Percentiles rank a stretch among this genome's conserved stretches.
Evolutionary conservation across 2,797 vertebrate species (phyloP).

Genomic region (Ambastaia sidthimunki): DNA sequence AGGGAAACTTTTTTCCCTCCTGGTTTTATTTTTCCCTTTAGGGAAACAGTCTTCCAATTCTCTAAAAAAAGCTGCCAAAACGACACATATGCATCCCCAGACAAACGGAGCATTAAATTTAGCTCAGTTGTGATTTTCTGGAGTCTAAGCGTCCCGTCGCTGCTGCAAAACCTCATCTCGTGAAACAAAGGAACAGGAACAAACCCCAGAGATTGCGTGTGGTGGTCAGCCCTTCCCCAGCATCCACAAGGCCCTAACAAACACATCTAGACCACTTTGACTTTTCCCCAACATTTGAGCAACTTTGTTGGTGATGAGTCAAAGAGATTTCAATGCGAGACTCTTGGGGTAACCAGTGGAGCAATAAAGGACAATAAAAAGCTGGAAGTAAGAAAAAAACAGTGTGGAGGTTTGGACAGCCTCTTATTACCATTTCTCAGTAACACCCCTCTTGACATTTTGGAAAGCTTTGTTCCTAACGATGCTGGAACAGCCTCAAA

Average conservation of each 20-base stretch:
- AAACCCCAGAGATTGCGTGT: slow-evolving; percentile 62
- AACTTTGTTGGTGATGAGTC: slow-evolving; percentile 51
- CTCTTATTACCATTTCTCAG: slow-evolving; percentile 56
- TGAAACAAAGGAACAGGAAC: slow-evolving; percentile 58
- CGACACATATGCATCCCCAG: slow-evolving; percentile 52
- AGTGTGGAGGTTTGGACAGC: slow-evolving; percentile 42
- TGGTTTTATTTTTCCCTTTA: slow-evolving; percentile 44
- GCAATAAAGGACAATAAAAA: slow-evolving; percentile 63
- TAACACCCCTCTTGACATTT: slow-evolving; percentile 52
- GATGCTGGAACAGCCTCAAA: slow-evolving; percentile 49
- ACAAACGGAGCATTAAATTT: slow-evolving; percentile 63
- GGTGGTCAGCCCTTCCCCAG: slow-evolving; percentile 56
- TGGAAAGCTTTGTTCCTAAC: slow-evolving; percentile 57
- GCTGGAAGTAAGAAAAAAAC: slow-evolving; percentile 49
- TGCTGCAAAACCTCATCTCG: slow-evolving; percentile 53
- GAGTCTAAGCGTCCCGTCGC: slow-evolving; percentile 66
- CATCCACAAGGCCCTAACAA: slow-evolving; percentile 56
- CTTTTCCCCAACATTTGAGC: slow-evolving; percentile 53
- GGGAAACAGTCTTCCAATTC: slow-evolving; percentile 52
- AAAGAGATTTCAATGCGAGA: slow-evolving; percentile 56
- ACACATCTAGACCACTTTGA: slow-evolving; percentile 59
- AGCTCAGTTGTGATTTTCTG: slow-evolving; percentile 69
- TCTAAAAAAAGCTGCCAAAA: slow-evolving; percentile 54
- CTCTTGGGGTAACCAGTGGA: slow-evolving; percentile 47
- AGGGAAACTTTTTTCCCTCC: slow-evolving; percentile 34